Base-by-base conservation (phyloP, 1,140 invertebrate genomes). In the Magallana angulata region DNA sequence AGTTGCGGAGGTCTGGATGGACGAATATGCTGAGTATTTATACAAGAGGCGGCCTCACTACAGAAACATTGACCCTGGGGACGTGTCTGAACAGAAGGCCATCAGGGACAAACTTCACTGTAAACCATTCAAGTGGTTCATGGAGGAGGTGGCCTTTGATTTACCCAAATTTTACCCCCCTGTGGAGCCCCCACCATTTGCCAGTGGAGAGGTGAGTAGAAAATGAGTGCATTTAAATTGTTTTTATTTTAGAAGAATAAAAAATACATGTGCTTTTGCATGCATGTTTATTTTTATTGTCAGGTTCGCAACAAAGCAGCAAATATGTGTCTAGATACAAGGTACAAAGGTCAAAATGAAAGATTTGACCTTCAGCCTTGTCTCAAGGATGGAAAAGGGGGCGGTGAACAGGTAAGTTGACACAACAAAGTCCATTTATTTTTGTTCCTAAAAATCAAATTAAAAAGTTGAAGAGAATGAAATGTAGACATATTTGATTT, bases 101-200 rank as follows among this genome's bases (percentile, higher is more conserved):
- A 95, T 99, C 24, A 94, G 98, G 57, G 93, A 97, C 85, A 96
- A 95, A 87, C 95, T 99, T 0, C 95, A 98, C 0, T 99, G 98
- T 94, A 98, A 98, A 94, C 95, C 97, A 0, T 99, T 99, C 94
- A 97, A 97, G 68, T 99, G 98, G 98, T 99, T 99, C 91, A 99
- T 99, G 96, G 97, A 98, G 85, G 97, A 97, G 91, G 96, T 99
- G 57, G 98, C 98, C 0, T 99, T 99, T 95, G 98, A 99, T 95
- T 95, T 99, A 18, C 96, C 96, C 0, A 97, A 97, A 85, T 97
- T 97, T 87, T 99, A 99, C 95, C 98, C 98, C 16, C 97, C 98
- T 0, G 95, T 99, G 4, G 98, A 99, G 94, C 98, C 98, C 24
- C 96, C 97, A 56, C 97, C 98, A 90, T 97, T 97, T 93, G 98